Percentiles rank a stretch among this genome's conserved stretches.
Conservation (phyloP, 2,797 vertebrate genomes). For the Catharus ustulatus region DNA sequence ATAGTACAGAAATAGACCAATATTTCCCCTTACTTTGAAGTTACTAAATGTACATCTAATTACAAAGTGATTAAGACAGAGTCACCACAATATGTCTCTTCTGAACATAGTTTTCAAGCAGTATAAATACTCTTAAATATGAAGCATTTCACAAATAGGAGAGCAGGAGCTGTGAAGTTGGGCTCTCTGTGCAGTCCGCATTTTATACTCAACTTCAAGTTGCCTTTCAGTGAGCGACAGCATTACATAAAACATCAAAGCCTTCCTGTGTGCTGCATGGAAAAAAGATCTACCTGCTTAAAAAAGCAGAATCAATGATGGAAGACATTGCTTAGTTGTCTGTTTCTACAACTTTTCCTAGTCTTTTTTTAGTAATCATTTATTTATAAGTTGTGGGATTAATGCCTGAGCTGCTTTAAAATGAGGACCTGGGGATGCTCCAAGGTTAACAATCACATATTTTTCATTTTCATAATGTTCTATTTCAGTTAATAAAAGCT, state of each 20-base stretch:
- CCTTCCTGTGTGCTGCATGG: background rate
- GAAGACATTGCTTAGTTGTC: constrained; percentile 25
- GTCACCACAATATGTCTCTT: background rate
- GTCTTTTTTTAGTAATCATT: background rate
- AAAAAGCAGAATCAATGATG: background rate
- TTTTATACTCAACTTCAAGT: background rate
- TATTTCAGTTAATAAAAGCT: constrained; percentile 46
- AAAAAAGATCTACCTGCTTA: background rate
- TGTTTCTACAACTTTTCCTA: constrained; percentile 13
- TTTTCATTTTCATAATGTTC: constrained; percentile 33
- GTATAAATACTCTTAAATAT: background rate
- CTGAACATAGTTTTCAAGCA: background rate
- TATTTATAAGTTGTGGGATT: constrained; percentile 34
- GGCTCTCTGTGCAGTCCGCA: background rate
- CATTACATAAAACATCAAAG: constrained; percentile 40
- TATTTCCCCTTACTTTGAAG: constrained; percentile 49
- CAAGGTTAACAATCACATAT: constrained; percentile 1
- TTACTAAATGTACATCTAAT: constrained; percentile 45
- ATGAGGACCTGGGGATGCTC: background rate
- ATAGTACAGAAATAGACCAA: background rate
- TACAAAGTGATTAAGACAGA: constrained; percentile 43
- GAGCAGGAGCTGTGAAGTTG: background rate
- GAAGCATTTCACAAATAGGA: background rate
- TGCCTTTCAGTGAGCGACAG: background rate
- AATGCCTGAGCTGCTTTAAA: constrained; percentile 34